These are phyloP conservation scores for Crotophaga sulcirostris DNA, from an alignment of 2,113 vertebrate genomes.

Conservation along the genomic window DNA sequence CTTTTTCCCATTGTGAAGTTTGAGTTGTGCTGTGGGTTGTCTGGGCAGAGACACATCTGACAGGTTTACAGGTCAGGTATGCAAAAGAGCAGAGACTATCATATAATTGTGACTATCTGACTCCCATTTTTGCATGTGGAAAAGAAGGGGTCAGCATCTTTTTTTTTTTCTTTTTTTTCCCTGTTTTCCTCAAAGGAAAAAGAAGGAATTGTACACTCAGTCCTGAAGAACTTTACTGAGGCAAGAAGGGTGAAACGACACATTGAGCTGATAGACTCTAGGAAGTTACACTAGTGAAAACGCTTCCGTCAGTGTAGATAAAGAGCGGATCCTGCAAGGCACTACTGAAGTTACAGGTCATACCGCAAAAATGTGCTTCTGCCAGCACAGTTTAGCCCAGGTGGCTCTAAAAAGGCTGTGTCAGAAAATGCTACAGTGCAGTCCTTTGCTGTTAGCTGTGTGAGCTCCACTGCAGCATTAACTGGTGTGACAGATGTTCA, in stretches of 20 bases:
- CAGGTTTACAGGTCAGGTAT: background rate
- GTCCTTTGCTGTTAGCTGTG: background rate
- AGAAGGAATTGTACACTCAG: background rate
- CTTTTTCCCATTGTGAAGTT: background rate
- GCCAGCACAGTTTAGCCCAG: background rate
- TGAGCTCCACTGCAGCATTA: background rate
- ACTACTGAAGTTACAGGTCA: background rate
- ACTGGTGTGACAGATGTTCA: background rate
- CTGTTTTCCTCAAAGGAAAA: background rate
- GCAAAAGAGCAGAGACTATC: background rate
- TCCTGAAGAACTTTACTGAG: background rate
- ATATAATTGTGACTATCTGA: background rate
- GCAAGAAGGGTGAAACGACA: background rate
- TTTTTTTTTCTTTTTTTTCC: background rate
- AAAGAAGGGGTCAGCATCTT: background rate
- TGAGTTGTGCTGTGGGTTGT: background rate
- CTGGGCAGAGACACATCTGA: background rate
- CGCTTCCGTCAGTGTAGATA: accelerated
- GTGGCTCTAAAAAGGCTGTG: background rate
- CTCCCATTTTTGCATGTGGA: background rate
- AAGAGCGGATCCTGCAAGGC: background rate
- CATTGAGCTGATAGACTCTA: background rate
- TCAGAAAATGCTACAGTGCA: background rate
- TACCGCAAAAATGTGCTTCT: background rate
- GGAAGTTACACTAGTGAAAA: background rate